Evolutionary conservation across 2,888 invertebrate genomes (phyloP).

Genomic region (Brachylomia viminalis): DNA sequence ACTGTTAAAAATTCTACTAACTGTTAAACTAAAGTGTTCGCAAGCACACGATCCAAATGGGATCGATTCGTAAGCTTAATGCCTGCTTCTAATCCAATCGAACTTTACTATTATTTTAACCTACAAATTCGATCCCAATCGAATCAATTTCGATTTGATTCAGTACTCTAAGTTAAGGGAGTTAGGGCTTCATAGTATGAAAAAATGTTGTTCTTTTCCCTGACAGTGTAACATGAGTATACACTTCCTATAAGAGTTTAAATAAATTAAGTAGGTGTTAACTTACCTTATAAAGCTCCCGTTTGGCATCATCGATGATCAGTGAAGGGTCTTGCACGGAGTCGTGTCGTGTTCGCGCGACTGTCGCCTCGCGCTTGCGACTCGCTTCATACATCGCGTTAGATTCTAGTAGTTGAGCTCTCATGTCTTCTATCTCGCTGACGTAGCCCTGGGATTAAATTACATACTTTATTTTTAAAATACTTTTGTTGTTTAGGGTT

Average conservation of each 20-base stretch:
- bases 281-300: constrained; percentile 92
- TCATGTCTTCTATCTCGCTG: constrained; percentile 97
- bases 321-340: constrained; percentile 82
- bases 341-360: constrained; percentile 80
- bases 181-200: background rate
- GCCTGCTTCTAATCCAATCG: background rate
- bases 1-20: too few relatives aligned
- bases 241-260: background rate
- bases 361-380: constrained; percentile 80
- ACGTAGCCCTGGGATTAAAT: constrained; percentile 92
- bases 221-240: background rate
- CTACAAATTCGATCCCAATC: background rate
- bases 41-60: background rate
- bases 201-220: background rate
- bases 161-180: background rate
- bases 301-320: constrained; percentile 94
- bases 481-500: background rate
- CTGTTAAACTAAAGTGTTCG: too few relatives aligned
- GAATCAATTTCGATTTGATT: background rate
- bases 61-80: background rate
- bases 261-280: background rate
- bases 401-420: constrained; percentile 96
- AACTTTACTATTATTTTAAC: background rate
- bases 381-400: constrained; percentile 88
- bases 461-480: background rate